Percentiles rank a stretch among this genome's conserved stretches.
phyloP scores from a whole-genome alignment of 2,888 invertebrate species.

The Platycheirus rosarum region DNA sequence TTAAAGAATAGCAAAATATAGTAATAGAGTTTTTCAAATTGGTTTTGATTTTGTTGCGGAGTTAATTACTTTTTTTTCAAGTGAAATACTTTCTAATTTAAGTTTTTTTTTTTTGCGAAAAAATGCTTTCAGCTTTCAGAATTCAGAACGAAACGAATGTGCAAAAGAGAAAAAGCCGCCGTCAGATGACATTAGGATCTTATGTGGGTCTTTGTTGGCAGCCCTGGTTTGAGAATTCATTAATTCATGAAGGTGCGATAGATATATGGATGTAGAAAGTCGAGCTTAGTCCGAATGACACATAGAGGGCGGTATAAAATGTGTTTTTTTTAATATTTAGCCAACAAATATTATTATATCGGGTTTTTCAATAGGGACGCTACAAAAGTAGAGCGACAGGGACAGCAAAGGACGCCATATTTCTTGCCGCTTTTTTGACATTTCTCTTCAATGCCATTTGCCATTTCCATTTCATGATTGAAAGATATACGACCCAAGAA shows the following conservation, averaged over 20 bases:
- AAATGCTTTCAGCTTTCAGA: slow-evolving; percentile 18
- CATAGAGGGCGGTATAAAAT: slow-evolving; percentile 24
- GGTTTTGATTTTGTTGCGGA: neutral
- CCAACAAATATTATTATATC: no score
- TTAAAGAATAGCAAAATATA: neutral
- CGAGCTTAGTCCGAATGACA: neutral
- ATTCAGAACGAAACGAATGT: slow-evolving; percentile 17
- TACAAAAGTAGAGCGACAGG: no score
- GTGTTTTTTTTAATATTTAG: no score
- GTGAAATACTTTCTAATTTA: slow-evolving; percentile 14
- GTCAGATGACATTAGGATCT: slow-evolving; percentile 64
- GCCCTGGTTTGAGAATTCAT: neutral
- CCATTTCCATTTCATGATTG: no score
- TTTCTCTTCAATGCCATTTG: no score
- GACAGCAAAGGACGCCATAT: no score
- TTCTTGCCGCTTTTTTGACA: no score
- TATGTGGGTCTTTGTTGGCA: slow-evolving; percentile 33
- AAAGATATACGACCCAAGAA: no score
- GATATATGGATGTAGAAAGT: neutral
- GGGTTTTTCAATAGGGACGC: no score
- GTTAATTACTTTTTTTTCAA: slow-evolving; percentile 3
- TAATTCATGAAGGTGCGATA: slow-evolving; percentile 34
- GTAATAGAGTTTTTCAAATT: no score
- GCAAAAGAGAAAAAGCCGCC: slow-evolving; percentile 67
- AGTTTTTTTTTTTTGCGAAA: slow-evolving; percentile 46